Evolutionary conservation across 2,888 invertebrate genomes (phyloP).

Genomic region (Toxonevra muliebris): DNA sequence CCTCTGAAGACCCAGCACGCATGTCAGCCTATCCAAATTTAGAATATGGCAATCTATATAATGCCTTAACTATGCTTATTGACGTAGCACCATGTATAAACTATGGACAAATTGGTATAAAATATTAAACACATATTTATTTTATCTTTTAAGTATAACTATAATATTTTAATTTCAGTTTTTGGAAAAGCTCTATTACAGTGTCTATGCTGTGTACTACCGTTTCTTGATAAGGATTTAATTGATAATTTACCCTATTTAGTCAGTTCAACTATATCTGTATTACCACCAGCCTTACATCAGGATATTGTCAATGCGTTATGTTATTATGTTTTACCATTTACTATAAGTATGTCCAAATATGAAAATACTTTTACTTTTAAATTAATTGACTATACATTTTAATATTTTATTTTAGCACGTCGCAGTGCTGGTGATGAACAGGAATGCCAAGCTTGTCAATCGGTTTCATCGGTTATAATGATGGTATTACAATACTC

Average conservation of each 20-base stretch:
- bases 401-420: constrained; percentile 63
- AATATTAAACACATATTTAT: background rate
- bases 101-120: constrained; percentile 82
- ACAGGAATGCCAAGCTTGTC: constrained; percentile 81
- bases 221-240: constrained; percentile 95
- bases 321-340: constrained; percentile 95
- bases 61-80: constrained; percentile 80
- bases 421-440: constrained; percentile 74
- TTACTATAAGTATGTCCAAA: constrained; percentile 85
- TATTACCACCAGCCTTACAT: constrained; percentile 88
- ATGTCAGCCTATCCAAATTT: constrained; percentile 94
- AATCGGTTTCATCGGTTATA: constrained; percentile 90
- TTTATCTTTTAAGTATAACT: background rate
- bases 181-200: constrained; percentile 94
- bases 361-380: too few species aligned
- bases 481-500: constrained; percentile 99
- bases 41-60: constrained; percentile 95
- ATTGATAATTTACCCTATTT: constrained; percentile 95
- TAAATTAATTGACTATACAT: too few species aligned
- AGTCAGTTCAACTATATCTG: constrained; percentile 92
- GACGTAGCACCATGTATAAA: constrained; percentile 94
- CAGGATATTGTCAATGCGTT: constrained; percentile 94
- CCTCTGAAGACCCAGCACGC: constrained; percentile 85
- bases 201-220: constrained; percentile 92
- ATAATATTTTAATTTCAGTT: constrained; percentile 67